phyloP scores from a whole-genome alignment of 2,888 invertebrate species.

The Cartodere bifasciata region DNA sequence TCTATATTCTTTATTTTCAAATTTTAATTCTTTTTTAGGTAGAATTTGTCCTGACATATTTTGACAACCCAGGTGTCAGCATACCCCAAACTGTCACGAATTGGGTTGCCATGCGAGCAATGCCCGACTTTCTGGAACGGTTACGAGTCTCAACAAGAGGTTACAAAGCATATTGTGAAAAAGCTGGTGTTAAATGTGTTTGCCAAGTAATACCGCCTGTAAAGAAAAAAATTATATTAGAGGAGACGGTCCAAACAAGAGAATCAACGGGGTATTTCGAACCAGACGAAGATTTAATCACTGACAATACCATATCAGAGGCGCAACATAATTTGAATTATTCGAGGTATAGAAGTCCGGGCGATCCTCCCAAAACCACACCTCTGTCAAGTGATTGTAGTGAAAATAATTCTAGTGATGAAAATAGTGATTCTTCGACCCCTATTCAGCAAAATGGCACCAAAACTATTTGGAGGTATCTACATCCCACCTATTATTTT shows the following conservation, averaged over 20 bases:
- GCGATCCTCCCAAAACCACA: conserved; percentile 2
- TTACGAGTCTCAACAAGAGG: conserved; percentile 56
- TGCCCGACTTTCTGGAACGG: conserved; percentile 61
- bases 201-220: conserved; percentile 14
- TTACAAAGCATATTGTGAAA: conserved; percentile 41
- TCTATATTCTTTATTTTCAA: no score
- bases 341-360: conserved; percentile 2
- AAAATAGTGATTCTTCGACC: conserved; percentile 20
- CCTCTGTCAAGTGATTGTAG: not conserved
- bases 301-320: conserved; percentile 16
- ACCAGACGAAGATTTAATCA: conserved; percentile 10
- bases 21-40: no score
- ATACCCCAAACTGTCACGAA: conserved; percentile 58
- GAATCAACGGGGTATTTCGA: conserved; percentile 9
- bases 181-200: conserved; percentile 20
- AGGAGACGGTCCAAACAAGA: conserved; percentile 16
- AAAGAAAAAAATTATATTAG: conserved; percentile 14
- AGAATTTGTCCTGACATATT: conserved; percentile 77
- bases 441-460: conserved; percentile 21
- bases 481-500: conserved; percentile 47
- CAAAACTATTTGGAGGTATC: conserved; percentile 41
- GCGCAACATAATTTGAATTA: conserved; percentile 12
- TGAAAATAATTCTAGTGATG: conserved; percentile 5
- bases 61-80: conserved; percentile 72
- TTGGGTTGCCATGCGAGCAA: conserved; percentile 65